Evolutionary conservation across 2,888 invertebrate genomes (phyloP), one percentile per base, ranked within the genome.

Genomic region (Mylabris sibirica): DNA sequence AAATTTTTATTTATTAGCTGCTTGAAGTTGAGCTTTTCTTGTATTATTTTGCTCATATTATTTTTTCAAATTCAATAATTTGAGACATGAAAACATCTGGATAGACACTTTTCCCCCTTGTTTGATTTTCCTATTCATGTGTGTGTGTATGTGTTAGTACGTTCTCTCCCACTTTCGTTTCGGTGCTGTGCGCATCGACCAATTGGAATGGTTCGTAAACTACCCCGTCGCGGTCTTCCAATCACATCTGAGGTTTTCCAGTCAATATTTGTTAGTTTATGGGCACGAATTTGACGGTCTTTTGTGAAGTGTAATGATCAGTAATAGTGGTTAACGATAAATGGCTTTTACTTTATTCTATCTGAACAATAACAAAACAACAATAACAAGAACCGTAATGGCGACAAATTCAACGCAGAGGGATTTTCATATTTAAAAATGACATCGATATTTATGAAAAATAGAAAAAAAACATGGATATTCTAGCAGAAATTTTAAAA

Each of bases 251-350:
- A 83, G 83, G 82, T 84, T 83, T 84, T 83, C 84, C 81, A 84
- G 84, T 84, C 84, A 79, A 84, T 84, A 84, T 84, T 84, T 83
- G 83, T 79, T 80, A 81, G 82, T 84, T 83, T 83, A 82, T 81
- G 80, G 80, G 79, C 79, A 74, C 74, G 79, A 79, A 80, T 76
- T 81, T 79, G 80, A 79, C 79, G 79, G 49, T 57, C 57, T 80
- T 82, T 81, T 80, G 79, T 81, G 76, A 79, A 79, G 79, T 77
- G 80, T 76, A 82, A 80, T 80, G 81, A 82, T 81, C 80, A 78
- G 80, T 79, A 57, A 79, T 80, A 80, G 78, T 78, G 75, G 66
- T 57, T 57, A 75, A 77, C 81, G 80, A 81, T 81, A 82, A 82
- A 81, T 82, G 80, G 78, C 79, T 79, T 79, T 77, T 77, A 79